Percentiles rank a stretch among this genome's conserved stretches.
phyloP scores from a whole-genome alignment of 2,888 invertebrate genomes.

The Malthinus seriepunctatus region DNA sequence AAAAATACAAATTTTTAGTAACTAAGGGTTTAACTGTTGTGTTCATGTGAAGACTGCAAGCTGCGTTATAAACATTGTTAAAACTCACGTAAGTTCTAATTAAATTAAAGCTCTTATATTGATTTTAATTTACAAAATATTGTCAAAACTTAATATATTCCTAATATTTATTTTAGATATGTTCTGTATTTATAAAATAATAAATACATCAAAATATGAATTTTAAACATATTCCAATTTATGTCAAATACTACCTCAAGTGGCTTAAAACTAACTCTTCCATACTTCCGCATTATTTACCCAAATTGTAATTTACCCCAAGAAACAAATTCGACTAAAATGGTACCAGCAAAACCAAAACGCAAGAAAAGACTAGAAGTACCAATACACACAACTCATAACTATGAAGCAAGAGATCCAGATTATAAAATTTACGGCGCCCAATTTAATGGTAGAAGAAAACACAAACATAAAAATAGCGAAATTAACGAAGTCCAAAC shows the following conservation, averaged over 20 bases:
- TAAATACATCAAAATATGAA: too few relatives aligned
- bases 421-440: conserved; percentile 38
- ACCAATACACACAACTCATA: conserved; percentile 42
- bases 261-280: background rate
- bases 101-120: too few relatives aligned
- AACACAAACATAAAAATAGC: conserved; percentile 25
- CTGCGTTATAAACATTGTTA: too few relatives aligned
- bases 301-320: conserved; percentile 26
- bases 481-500: conserved; percentile 36
- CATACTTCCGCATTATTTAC: background rate
- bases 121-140: too few relatives aligned
- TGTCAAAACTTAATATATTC: too few relatives aligned
- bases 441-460: conserved; percentile 40
- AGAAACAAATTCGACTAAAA: conserved; percentile 16
- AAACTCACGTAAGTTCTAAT: too few relatives aligned
- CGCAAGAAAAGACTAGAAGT: conserved; percentile 43
- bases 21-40: too few relatives aligned
- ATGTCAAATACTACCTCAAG: background rate
- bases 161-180: too few relatives aligned
- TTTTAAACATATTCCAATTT: background rate
- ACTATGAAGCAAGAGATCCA: conserved; percentile 7
- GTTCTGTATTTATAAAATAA: too few relatives aligned
- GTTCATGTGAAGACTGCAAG: too few relatives aligned
- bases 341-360: conserved; percentile 38
- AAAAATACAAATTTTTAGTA: too few relatives aligned